phyloP scores from a whole-genome alignment of 2,113 vertebrate species.

The Delphinus delphis region DNA sequence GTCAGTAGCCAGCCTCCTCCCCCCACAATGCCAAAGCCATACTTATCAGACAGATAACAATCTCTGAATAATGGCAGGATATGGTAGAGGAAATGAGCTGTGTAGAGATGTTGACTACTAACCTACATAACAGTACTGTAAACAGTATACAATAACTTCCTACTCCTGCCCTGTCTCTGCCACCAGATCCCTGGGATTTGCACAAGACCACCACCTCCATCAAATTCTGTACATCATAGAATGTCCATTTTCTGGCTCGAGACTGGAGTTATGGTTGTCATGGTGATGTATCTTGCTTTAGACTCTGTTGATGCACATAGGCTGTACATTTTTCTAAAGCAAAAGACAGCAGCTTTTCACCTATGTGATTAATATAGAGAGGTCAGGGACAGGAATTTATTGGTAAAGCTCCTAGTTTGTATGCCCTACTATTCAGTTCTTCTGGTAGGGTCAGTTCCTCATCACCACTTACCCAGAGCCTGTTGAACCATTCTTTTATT shows the following conservation, averaged over 20 bases:
- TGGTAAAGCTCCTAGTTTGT: neutral
- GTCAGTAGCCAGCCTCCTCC: neutral
- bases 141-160: neutral
- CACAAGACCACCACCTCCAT: neutral
- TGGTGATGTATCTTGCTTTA: constrained; percentile 51
- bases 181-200: neutral
- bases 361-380: neutral
- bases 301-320: constrained; percentile 17
- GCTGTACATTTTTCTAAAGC: constrained; percentile 25
- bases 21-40: neutral
- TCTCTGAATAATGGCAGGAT: constrained; percentile 13
- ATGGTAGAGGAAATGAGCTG: constrained; percentile 43
- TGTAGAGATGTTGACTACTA: neutral
- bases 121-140: neutral
- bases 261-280: constrained; percentile 33
- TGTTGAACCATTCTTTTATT: neutral
- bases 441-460: neutral
- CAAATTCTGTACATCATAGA: constrained; percentile 8
- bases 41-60: neutral
- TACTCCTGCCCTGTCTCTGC: neutral
- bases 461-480: neutral
- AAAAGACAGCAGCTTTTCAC: neutral
- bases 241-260: constrained; percentile 49
- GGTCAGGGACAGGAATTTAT: neutral
- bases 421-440: neutral